Conservation (phyloP, 2,113 vertebrate genomes). For the Trachemys scripta region DNA sequence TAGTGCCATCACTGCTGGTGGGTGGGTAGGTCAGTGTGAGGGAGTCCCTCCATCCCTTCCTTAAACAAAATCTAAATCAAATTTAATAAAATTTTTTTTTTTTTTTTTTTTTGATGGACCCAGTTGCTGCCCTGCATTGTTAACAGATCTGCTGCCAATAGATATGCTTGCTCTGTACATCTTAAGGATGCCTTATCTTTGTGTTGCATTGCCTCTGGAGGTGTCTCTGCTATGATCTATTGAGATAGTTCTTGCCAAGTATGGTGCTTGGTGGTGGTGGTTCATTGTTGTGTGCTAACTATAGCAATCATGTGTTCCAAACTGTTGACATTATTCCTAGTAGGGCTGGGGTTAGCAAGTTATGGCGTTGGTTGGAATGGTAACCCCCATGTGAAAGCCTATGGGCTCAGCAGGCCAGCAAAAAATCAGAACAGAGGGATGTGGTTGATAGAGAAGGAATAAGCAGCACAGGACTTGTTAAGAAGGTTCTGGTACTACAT, state of each 20-base stretch:
- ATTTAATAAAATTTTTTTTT: no score
- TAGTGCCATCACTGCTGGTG: background rate
- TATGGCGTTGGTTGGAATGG: background rate
- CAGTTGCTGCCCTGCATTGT: background rate
- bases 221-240: background rate
- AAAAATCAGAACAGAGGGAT: constrained; percentile 28
- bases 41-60: background rate
- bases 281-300: background rate
- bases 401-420: background rate
- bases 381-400: background rate
- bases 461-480: background rate
- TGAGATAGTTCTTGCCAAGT: background rate
- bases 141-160: background rate
- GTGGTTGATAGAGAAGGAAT: constrained; percentile 67
- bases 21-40: background rate
- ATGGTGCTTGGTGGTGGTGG: background rate
- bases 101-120: background rate
- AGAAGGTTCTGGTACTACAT: constrained; percentile 42
- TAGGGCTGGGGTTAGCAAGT: background rate
- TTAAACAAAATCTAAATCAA: background rate
- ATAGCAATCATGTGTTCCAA: background rate
- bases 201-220: background rate
- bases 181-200: background rate
- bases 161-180: background rate
- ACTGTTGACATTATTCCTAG: background rate